phyloP scores from a whole-genome alignment of 2,888 invertebrate species.

The Morpho achilles region DNA sequence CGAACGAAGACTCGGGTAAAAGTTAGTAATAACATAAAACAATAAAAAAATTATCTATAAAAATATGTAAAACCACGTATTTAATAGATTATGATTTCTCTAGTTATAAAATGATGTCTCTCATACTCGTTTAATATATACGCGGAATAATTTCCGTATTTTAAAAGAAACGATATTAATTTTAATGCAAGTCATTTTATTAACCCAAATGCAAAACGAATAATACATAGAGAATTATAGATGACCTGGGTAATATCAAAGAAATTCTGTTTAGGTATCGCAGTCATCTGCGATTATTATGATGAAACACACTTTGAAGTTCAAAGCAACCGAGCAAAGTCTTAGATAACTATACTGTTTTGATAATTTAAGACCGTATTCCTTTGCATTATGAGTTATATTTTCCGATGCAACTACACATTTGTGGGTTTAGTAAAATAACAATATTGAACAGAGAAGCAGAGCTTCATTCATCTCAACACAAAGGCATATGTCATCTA shows the following conservation, averaged over 20 bases:
- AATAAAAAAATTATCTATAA: too few relatives aligned
- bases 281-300: conserved; percentile 41
- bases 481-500: conserved; percentile 66
- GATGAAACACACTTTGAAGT: conserved; percentile 41
- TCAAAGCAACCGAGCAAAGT: conserved; percentile 39
- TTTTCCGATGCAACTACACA: not conserved
- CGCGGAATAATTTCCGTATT: too few relatives aligned
- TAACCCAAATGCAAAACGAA: not conserved
- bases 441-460: conserved; percentile 47
- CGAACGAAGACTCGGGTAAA: too few relatives aligned
- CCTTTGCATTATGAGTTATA: conserved; percentile 1
- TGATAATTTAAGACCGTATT: conserved; percentile 6
- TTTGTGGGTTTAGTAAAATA: conserved; percentile 26
- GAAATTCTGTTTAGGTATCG: conserved; percentile 16
- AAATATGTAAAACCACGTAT: too few relatives aligned
- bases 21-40: too few relatives aligned
- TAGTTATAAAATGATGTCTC: too few relatives aligned
- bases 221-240: conserved; percentile 1
- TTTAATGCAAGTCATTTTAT: not conserved
- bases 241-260: conserved; percentile 12
- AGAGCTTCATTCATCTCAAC: conserved; percentile 46
- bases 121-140: too few relatives aligned
- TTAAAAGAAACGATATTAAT: not conserved
- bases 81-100: too few relatives aligned
- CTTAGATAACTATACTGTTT: conserved; percentile 7